phyloP scores from a whole-genome alignment of 2,888 invertebrate species.

The Xylota sylvarum region DNA sequence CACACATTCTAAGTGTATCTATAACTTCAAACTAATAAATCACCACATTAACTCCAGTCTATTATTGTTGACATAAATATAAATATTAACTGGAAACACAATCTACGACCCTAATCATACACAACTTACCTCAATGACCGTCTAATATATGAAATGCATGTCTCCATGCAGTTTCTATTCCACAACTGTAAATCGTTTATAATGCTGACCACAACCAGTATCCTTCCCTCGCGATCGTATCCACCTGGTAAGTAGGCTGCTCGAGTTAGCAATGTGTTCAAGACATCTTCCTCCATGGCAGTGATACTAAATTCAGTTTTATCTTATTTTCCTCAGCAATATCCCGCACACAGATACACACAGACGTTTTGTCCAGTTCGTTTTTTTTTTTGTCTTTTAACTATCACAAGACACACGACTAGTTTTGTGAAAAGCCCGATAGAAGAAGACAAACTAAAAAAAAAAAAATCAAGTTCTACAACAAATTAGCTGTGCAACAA shows the following conservation, averaged over 20 bases:
- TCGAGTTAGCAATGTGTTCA: slow-evolving; percentile 87
- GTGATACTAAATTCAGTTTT: slow-evolving; percentile 29
- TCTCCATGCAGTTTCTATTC: slow-evolving; percentile 83
- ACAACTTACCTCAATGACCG: slow-evolving; percentile 83
- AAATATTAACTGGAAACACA: background rate
- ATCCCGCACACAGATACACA: slow-evolving; percentile 17
- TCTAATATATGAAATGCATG: slow-evolving; percentile 83
- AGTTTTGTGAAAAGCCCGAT: slow-evolving; percentile 49
- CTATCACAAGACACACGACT: slow-evolving; percentile 59
- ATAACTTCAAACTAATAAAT: too few species aligned
- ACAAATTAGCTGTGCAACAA: slow-evolving; percentile 73
- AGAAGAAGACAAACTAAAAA: slow-evolving; percentile 25
- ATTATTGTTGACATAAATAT: too few species aligned
- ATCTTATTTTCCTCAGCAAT: slow-evolving; percentile 14
- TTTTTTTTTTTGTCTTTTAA: too few species aligned
- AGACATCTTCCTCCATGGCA: slow-evolving; percentile 86
- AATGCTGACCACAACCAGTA: slow-evolving; percentile 87
- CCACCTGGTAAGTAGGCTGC: slow-evolving; percentile 88
- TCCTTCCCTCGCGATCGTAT: slow-evolving; percentile 88
- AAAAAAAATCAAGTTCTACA: slow-evolving; percentile 62
- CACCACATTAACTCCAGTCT: too few species aligned
- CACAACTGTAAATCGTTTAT: slow-evolving; percentile 87
- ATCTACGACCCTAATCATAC: background rate
- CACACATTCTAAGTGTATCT: background rate
- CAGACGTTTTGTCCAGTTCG: slow-evolving; percentile 51